A percentile compares a stretch with the other conserved stretches of the same genome.
Conservation (phyloP, 2,888 invertebrate species). For the Andrena minutula region DNA sequence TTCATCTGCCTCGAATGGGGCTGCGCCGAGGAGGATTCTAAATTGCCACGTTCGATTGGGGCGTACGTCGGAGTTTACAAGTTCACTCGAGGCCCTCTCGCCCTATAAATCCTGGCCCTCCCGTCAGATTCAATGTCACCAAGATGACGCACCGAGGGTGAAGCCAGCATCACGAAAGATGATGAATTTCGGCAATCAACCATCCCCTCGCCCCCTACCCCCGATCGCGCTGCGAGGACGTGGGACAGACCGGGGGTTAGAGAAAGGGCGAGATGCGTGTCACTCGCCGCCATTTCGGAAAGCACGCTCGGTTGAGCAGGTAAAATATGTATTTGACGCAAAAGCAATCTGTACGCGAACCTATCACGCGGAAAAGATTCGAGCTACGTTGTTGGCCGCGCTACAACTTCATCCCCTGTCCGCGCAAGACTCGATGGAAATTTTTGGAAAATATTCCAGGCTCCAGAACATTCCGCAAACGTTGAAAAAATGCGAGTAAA, state of each 20-base stretch:
- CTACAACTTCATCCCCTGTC: background rate
- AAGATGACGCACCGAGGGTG: constrained; percentile 46
- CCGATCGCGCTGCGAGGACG: background rate
- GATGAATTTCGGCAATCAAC: constrained; percentile 63
- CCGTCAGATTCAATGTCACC: constrained; percentile 56
- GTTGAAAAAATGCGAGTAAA: background rate
- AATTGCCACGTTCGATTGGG: constrained; percentile 59
- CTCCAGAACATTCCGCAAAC: background rate
- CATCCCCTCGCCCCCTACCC: background rate
- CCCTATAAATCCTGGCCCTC: constrained; percentile 58
- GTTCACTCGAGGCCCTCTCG: constrained; percentile 41
- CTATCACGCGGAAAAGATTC: constrained; percentile 15
- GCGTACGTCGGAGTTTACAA: constrained; percentile 58
- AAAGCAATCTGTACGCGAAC: constrained; percentile 14
- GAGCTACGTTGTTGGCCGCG: background rate
- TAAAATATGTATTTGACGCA: constrained; percentile 15
- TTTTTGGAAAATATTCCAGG: background rate
- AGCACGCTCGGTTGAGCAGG: constrained; percentile 6
- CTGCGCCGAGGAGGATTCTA: constrained; percentile 32
- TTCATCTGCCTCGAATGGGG: background rate
- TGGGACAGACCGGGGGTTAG: background rate
- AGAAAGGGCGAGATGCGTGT: constrained; percentile 1
- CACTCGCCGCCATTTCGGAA: constrained; percentile 20
- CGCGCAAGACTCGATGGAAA: background rate
- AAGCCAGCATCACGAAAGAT: constrained; percentile 43